These are phyloP conservation scores for Caenorhabditis inopinata DNA, from an alignment of 1,140 invertebrate genomes.

Conservation along the genomic window DNA sequence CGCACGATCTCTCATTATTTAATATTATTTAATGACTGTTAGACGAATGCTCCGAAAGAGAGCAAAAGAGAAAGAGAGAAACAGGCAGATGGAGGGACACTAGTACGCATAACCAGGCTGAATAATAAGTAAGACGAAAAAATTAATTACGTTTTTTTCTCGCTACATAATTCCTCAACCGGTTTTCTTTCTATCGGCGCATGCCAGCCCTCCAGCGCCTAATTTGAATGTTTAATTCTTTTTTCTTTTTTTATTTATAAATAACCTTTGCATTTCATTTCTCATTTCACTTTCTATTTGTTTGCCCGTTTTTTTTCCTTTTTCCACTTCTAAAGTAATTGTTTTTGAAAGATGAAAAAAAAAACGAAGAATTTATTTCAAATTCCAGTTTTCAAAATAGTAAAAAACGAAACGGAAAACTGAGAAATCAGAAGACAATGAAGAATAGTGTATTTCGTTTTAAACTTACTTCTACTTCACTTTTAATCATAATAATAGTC, in stretches of 20 bases:
- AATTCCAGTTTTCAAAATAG: too few relatives aligned
- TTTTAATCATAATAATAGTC: too few relatives aligned
- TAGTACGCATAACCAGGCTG: too few relatives aligned
- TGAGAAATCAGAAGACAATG: too few relatives aligned
- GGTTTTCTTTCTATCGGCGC: not conserved
- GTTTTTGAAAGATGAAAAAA: not conserved
- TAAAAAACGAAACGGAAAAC: too few relatives aligned
- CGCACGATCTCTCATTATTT: not conserved
- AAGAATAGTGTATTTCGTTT: too few relatives aligned
- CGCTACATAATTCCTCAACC: not conserved
- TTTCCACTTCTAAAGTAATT: not conserved
- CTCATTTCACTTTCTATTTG: slow-evolving; percentile 8
- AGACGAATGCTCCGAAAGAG: not conserved
- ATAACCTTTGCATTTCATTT: not conserved
- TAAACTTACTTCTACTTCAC: too few relatives aligned
- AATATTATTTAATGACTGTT: not conserved
- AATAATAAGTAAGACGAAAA: too few relatives aligned
- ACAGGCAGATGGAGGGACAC: too few relatives aligned
- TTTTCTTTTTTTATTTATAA: slow-evolving; percentile 4
- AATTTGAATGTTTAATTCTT: slow-evolving; percentile 24
- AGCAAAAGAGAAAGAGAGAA: too few relatives aligned
- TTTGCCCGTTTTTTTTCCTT: not conserved
- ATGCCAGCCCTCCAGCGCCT: not conserved
- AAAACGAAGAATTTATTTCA: too few relatives aligned
- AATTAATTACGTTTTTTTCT: not conserved